These are phyloP conservation scores for Drosophila tsacasi DNA, from an alignment of 1,140 invertebrate species.

Conservation along the genomic window DNA sequence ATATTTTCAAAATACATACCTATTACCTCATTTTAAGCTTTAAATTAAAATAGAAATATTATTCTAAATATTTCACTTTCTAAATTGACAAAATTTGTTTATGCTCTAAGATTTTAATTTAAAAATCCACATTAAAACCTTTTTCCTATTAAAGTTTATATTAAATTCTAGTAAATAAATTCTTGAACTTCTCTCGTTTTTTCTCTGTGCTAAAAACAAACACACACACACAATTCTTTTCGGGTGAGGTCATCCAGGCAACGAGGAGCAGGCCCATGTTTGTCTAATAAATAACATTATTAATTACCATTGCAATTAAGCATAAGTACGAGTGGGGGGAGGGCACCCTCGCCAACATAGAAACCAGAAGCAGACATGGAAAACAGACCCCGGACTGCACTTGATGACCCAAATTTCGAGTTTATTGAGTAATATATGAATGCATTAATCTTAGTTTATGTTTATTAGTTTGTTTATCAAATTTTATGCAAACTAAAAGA, in stretches of 20 bases:
- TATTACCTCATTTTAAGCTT: background rate
- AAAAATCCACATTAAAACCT: no score
- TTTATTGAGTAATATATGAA: conserved; percentile 78
- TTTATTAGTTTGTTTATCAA: conserved; percentile 72
- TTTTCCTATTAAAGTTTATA: no score
- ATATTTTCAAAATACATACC: no score
- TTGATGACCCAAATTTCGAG: conserved; percentile 76
- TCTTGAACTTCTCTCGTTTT: background rate
- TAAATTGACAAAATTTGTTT: no score
- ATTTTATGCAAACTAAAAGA: conserved; percentile 61
- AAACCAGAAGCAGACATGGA: conserved; percentile 13
- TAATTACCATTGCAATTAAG: conserved; percentile 84
- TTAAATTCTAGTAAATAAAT: background rate
- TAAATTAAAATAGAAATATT: background rate
- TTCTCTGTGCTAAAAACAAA: conserved; percentile 23
- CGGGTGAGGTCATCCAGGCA: conserved; percentile 76
- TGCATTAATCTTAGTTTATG: conserved; percentile 83
- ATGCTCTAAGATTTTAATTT: no score
- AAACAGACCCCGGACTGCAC: conserved; percentile 53
- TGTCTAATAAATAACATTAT: conserved; percentile 84
- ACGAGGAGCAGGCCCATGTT: conserved; percentile 54
- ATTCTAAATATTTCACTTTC: no score
- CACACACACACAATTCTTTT: conserved; percentile 39
- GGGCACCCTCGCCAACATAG: conserved; percentile 34
- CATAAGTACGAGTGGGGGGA: conserved; percentile 68